These are phyloP conservation scores for Himalopsyche tibetana DNA, from an alignment of 2,888 invertebrate genomes.

Conservation along the genomic window DNA sequence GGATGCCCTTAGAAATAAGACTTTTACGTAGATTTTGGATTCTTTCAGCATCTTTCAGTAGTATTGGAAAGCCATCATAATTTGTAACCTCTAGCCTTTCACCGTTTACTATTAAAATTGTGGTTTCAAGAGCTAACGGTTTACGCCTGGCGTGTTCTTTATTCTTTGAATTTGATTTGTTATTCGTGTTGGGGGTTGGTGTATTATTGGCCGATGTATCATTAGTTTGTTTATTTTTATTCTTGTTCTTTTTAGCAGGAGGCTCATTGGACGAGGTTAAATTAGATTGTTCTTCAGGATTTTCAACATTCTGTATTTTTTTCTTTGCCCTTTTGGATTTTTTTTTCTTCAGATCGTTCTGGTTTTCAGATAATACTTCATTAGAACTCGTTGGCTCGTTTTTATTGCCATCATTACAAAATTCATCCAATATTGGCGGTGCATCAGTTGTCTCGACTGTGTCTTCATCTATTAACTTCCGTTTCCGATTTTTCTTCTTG, in stretches of 20 bases:
- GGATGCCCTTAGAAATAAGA: conserved; percentile 82
- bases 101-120: conserved; percentile 80
- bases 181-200: conserved; percentile 56
- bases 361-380: background rate
- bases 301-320: conserved; percentile 52
- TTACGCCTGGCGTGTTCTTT: conserved; percentile 73
- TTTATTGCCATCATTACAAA: background rate
- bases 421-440: background rate
- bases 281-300: conserved; percentile 54
- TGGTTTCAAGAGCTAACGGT: conserved; percentile 72
- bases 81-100: conserved; percentile 79
- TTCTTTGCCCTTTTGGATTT: conserved; percentile 51
- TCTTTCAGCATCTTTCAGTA: conserved; percentile 82
- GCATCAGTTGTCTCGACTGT: conserved; percentile 50
- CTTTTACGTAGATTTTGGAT: conserved; percentile 79
- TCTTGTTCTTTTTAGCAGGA: conserved; percentile 65
- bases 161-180: conserved; percentile 67
- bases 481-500: conserved; percentile 66
- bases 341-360: background rate
- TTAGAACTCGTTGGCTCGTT: background rate
- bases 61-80: conserved; percentile 84
- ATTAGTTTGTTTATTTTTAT: conserved; percentile 67
- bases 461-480: conserved; percentile 55
- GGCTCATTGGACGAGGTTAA: conserved; percentile 5
- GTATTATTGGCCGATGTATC: conserved; percentile 30